These are phyloP conservation scores for Metopia argyrocephala DNA, from an alignment of 2,888 invertebrate species.

Conservation along the genomic window DNA sequence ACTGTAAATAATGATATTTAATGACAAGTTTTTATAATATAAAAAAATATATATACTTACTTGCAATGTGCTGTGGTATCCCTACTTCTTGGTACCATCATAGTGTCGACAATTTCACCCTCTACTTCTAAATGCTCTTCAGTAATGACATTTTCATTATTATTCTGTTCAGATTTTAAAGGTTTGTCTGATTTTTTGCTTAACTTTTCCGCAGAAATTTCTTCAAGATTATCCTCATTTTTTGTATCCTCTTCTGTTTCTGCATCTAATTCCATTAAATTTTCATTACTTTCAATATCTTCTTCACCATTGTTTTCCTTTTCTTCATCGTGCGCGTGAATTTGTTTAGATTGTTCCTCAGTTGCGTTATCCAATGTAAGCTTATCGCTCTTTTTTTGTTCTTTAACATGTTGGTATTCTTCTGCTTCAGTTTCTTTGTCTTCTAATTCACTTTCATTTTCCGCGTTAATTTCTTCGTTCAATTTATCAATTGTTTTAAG, in stretches of 20 bases:
- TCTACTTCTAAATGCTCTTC: slow-evolving; percentile 82
- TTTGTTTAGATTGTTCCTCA: slow-evolving; percentile 86
- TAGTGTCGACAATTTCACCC: slow-evolving; percentile 86
- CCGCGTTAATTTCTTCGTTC: slow-evolving; percentile 74
- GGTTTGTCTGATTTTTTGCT: slow-evolving; percentile 76
- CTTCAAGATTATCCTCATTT: slow-evolving; percentile 68
- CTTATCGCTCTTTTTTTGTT: slow-evolving; percentile 86
- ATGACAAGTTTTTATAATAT: background rate
- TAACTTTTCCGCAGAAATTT: slow-evolving; percentile 79
- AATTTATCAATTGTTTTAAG: slow-evolving; percentile 80
- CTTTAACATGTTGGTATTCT: slow-evolving; percentile 91
- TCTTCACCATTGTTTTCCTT: slow-evolving; percentile 81
- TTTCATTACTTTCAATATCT: slow-evolving; percentile 77
- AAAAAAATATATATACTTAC: slow-evolving; percentile 74
- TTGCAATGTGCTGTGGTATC: slow-evolving; percentile 89
- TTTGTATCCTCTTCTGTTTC: slow-evolving; percentile 69
- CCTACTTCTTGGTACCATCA: slow-evolving; percentile 82
- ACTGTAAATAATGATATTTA: slow-evolving; percentile 63
- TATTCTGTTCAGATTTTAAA: slow-evolving; percentile 76
- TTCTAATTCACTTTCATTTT: slow-evolving; percentile 76
- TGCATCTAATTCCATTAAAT: slow-evolving; percentile 79
- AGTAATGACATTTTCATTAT: slow-evolving; percentile 79
- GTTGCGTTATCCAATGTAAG: slow-evolving; percentile 88
- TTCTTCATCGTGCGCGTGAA: slow-evolving; percentile 82
- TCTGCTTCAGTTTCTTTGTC: slow-evolving; percentile 81